phyloP scores from a whole-genome alignment of 2,888 invertebrate species.

The Hesperia comma region DNA sequence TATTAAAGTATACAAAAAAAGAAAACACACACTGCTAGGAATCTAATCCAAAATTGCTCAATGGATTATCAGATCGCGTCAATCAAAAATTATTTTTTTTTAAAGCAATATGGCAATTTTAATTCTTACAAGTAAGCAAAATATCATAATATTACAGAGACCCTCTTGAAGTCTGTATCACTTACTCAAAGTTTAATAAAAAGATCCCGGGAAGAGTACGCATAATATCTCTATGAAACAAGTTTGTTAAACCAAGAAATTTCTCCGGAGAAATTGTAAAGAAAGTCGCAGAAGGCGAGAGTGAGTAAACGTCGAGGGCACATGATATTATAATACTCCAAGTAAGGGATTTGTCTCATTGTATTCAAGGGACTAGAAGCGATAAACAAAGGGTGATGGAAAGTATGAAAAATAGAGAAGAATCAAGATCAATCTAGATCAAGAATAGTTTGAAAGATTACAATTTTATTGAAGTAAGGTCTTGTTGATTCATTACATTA shows the following conservation, averaged over 20 bases:
- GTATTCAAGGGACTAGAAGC: conserved; percentile 4
- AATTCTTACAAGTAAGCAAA: neutral
- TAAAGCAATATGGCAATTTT: neutral
- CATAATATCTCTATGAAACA: conserved; percentile 34
- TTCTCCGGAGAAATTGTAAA: conserved; percentile 67
- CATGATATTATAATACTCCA: conserved; percentile 62
- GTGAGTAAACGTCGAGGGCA: conserved; percentile 65
- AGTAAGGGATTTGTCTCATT: conserved; percentile 23
- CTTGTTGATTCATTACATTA: too few species aligned
- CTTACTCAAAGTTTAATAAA: conserved; percentile 32
- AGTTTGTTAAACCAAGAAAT: conserved; percentile 55
- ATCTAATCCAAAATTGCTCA: too few species aligned
- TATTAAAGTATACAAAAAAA: too few species aligned
- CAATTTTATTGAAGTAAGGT: too few species aligned
- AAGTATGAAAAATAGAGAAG: too few species aligned
- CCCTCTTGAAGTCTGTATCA: conserved; percentile 9
- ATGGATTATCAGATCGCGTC: too few species aligned
- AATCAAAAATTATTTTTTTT: neutral
- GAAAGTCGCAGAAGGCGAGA: conserved; percentile 67
- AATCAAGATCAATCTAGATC: too few species aligned
- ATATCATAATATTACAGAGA: conserved; percentile 1
- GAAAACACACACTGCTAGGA: too few species aligned
- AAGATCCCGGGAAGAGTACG: conserved; percentile 21
- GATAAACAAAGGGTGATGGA: neutral
- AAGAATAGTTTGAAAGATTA: too few species aligned